Percentiles rank a stretch among this genome's conserved stretches.
These are phyloP conservation scores for Cetoscarus ocellatus DNA, from an alignment of 2,797 vertebrate genomes.

Conservation along the genomic window DNA sequence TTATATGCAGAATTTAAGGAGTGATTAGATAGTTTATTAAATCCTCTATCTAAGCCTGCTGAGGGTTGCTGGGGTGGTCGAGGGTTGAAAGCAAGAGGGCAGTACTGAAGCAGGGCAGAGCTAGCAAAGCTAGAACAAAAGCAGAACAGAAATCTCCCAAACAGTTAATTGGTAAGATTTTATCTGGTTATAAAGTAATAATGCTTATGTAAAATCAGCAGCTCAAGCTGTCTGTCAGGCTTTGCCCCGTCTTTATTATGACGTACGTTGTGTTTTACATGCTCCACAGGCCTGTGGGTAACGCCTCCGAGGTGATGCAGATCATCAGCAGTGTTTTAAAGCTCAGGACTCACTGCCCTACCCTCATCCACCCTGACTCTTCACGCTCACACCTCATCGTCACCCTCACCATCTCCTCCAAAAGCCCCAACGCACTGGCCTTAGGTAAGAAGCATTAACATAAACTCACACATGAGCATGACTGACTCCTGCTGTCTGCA, in stretches of 20 bases:
- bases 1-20: too few species aligned
- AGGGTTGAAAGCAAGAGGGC: too few species aligned
- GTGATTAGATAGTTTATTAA: too few species aligned
- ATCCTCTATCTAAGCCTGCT: too few species aligned
- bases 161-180: too few species aligned
- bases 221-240: too few species aligned
- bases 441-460: slow-evolving; percentile 73
- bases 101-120: too few species aligned
- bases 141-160: too few species aligned
- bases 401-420: slow-evolving; percentile 82
- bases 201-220: too few species aligned
- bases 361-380: slow-evolving; percentile 86
- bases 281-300: slow-evolving; percentile 70
- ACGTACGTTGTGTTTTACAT: neutral
- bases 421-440: slow-evolving; percentile 69
- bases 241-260: neutral
- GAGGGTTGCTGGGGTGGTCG: too few species aligned
- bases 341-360: slow-evolving; percentile 84
- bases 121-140: too few species aligned
- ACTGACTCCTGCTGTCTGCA: neutral
- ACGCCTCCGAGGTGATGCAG: slow-evolving; percentile 81
- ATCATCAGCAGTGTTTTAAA: slow-evolving; percentile 78
- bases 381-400: slow-evolving; percentile 91
- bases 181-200: too few species aligned
- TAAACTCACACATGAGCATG: neutral